A percentile compares a stretch with the other conserved stretches of the same genome.
phyloP scores from a whole-genome alignment of 2,113 vertebrate species.

The Lethenteron camtschaticum region DNA sequence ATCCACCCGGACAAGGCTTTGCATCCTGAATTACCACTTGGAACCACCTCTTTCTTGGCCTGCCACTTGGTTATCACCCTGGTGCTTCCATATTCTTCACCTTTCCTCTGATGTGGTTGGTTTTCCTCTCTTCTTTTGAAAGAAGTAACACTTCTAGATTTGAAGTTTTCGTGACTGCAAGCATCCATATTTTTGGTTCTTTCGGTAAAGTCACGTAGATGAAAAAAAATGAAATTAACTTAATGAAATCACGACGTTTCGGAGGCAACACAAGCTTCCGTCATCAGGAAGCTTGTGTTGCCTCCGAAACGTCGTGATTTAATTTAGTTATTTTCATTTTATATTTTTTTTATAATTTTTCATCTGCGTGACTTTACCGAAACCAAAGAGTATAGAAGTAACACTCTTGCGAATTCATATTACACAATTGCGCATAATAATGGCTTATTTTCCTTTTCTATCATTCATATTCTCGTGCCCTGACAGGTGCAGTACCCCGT shows the following conservation, averaged over 20 bases:
- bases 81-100: too few relatives aligned
- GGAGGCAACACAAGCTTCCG: too few relatives aligned
- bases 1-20: too few relatives aligned
- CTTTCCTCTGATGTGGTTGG: too few relatives aligned
- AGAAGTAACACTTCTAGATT: not conserved
- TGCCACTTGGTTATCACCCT: too few relatives aligned
- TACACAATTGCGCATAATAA: not conserved
- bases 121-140: not conserved
- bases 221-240: not conserved
- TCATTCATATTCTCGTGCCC: constrained; percentile 7
- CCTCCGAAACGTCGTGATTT: too few relatives aligned
- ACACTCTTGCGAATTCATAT: too few relatives aligned
- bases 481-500: constrained; percentile 72
- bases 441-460: not conserved
- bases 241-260: not conserved
- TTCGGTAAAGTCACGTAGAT: not conserved
- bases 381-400: not conserved
- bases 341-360: not conserved
- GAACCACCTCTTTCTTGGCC: too few relatives aligned
- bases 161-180: not conserved
- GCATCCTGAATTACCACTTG: too few relatives aligned
- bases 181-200: not conserved
- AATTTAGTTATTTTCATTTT: not conserved
- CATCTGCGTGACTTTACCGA: not conserved
- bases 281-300: too few relatives aligned